Evolutionary conservation across 2,113 vertebrate species (phyloP), one percentile per base, ranked within the genome.

Genomic region (Poeciliopsis prolifica): DNA sequence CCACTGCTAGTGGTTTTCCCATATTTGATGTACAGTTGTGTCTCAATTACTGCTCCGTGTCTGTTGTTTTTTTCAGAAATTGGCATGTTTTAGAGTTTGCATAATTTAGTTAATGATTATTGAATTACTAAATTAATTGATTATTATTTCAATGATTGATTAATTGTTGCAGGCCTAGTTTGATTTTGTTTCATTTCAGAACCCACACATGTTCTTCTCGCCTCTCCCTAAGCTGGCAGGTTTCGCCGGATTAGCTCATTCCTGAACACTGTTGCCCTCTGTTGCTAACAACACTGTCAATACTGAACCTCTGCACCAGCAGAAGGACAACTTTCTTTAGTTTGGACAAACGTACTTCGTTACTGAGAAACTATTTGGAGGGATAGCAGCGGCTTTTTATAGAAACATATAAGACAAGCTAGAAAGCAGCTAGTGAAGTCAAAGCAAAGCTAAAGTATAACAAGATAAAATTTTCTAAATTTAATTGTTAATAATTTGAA

Each of bases 261-360:
- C 77, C 83, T 71, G 61, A 65, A 44, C 74, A 79, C 35, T 91
- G 83, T 88, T 89, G 78, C 54, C 77, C 37, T 79, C 40, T 14
- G 88, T 89, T 92, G 87, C 91, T 91, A 93, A 92, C 88, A 93
- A 92, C 92, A 89, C 44, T 44, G 61, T 63, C 58, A 14, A 61
- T 31, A 14, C 42, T 44, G 14, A 44, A 5, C 14, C 17, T 48
- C 4, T 48, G 44, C 44, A 0, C 68, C 79, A 78, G 68, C 31
- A 51, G 68, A 87, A 74, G 81, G 65, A 80, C 40, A 61, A 40
- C 64, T 54, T 65, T 48, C 31, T 65, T 31, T 31, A 66, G 51
- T 62, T 70, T 0, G 1, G 62, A 68, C 75, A 78, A 83, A 80
- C 31, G 33, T 60, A 77, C 75, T 65, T 33, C 51, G 75, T 78